These are phyloP conservation scores for Calycopis cecrops DNA, from an alignment of 1,140 invertebrate genomes.

Conservation along the genomic window DNA sequence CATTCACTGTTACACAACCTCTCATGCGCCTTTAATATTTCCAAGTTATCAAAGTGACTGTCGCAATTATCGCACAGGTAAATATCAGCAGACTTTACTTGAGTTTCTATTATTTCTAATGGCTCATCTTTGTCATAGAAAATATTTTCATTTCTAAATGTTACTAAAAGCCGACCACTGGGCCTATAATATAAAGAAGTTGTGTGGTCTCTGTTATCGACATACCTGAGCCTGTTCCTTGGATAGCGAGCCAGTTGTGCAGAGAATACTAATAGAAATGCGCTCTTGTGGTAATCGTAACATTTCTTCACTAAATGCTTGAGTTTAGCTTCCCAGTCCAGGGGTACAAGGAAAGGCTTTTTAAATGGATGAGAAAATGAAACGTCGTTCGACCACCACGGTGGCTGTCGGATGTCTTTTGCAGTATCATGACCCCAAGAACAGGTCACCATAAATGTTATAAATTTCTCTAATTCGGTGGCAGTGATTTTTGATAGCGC, in stretches of 20 bases:
- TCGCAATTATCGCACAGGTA: conserved; percentile 86
- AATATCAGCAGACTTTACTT: conserved; percentile 75
- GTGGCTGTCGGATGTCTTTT: conserved; percentile 76
- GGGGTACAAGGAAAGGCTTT: conserved; percentile 66
- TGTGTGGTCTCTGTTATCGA: conserved; percentile 83
- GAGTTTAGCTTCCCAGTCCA: conserved; percentile 78
- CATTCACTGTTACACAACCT: conserved; percentile 62
- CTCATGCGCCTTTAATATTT: conserved; percentile 59
- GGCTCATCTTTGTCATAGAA: conserved; percentile 73
- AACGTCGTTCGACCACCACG: conserved; percentile 82
- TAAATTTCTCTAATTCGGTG: conserved; percentile 80
- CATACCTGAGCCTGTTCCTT: conserved; percentile 78
- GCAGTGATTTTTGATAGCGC: conserved; percentile 79
- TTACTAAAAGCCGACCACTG: conserved; percentile 80
- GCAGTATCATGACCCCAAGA: conserved; percentile 79
- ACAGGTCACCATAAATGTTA: conserved; percentile 84
- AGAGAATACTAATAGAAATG: conserved; percentile 83
- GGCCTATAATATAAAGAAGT: conserved; percentile 81
- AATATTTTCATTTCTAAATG: conserved; percentile 85
- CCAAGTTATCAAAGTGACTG: conserved; percentile 70
- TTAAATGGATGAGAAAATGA: conserved; percentile 79
- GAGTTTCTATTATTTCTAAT: conserved; percentile 29
- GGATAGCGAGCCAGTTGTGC: conserved; percentile 80
- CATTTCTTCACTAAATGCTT: conserved; percentile 81
- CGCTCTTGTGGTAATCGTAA: conserved; percentile 83